Evolutionary conservation across 2,113 vertebrate species (phyloP), one percentile per base, ranked within the genome.

Genomic region (Nerophis ophidion): DNA sequence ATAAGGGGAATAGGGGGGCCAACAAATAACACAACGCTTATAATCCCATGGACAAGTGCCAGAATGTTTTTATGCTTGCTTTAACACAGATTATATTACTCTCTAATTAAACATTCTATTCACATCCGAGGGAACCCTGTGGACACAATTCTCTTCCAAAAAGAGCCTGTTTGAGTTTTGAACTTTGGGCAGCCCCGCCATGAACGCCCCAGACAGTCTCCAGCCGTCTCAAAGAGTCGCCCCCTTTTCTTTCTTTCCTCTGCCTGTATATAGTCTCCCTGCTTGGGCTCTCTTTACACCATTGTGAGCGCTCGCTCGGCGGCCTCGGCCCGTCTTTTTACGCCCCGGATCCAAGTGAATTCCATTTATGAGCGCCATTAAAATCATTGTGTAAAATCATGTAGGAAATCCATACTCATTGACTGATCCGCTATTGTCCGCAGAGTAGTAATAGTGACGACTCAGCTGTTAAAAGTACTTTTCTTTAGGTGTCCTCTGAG

Each of bases 81-180:
- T 91, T 89, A 89, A 88, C 83, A 79, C 88, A 88, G 90, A 90
- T 91, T 89, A 89, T 90, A 90, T 90, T 90, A 90, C 89, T 88
- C 84, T 89, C 88, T 90, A 90, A 91, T 91, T 90, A 90, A 91
- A 89, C 84, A 87, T 88, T 88, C 88, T 87, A 84, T 89, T 88
- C 84, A 85, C 79, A 75, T 66, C 61, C 60, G 10, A 68, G 72
- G 87, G 79, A 88, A 87, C 89, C 89, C 88, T 70, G 81, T 63
- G 75, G 89, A 87, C 82, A 77, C 86, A 77, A 83, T 89, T 89
- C 86, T 88, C 74, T 70, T 80, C 71, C 79, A 82, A 86, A 89
- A 88, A 88, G 86, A 44, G 83, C 76, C 85, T 80, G 76, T 87
- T 86, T 90, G 86, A 89, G 85, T 83, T 89, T 86, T 89, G 88